A percentile compares a stretch with the other conserved stretches of the same genome.
phyloP scores from a whole-genome alignment of 2,888 invertebrate species.

The Chironomus tentans region DNA sequence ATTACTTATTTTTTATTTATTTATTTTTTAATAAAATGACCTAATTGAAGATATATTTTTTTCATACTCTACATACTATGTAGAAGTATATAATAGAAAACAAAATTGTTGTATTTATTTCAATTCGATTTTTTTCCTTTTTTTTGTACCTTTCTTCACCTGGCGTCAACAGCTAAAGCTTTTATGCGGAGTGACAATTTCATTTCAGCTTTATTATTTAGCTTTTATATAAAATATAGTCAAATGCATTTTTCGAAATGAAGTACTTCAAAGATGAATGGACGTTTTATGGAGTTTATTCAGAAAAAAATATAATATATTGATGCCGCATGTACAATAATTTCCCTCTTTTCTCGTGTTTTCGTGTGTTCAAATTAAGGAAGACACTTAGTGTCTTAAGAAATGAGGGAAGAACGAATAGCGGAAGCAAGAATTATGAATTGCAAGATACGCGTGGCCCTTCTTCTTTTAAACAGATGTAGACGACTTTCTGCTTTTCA shows the following conservation, averaged over 20 bases:
- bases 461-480: slow-evolving; percentile 24
- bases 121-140: slow-evolving; percentile 9
- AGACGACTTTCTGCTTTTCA: slow-evolving; percentile 24
- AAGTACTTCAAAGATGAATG: no score
- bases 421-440: slow-evolving; percentile 26
- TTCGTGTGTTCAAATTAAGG: not conserved
- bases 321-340: no score
- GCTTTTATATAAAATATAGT: no score
- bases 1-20: not conserved
- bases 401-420: not conserved
- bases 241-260: no score
- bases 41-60: not conserved
- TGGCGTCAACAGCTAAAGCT: slow-evolving; percentile 11
- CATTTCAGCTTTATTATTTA: no score
- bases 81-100: not conserved
- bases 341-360: not conserved
- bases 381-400: not conserved
- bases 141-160: slow-evolving; percentile 28
- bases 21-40: not conserved
- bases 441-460: slow-evolving; percentile 27
- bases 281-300: no score
- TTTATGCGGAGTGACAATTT: no score
- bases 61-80: not conserved
- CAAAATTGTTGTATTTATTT: slow-evolving; percentile 6
- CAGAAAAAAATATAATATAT: no score